Conservation (phyloP, 2,888 invertebrate genomes). For the Formica aserva region DNA sequence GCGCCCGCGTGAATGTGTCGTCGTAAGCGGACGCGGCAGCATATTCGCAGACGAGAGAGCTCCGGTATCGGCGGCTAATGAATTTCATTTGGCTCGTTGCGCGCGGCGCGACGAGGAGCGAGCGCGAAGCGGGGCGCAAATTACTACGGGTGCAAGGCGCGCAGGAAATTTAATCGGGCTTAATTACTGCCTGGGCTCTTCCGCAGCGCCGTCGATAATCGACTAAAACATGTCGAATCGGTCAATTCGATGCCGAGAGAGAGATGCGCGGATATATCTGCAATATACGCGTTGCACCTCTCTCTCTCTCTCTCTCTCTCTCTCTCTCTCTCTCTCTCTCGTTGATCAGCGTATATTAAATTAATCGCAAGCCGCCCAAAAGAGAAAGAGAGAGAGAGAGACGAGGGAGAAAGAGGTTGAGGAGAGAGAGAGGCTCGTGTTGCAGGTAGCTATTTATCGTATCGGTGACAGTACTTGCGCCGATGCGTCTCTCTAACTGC, state of each 20-base stretch:
- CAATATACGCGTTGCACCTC: constrained; percentile 49
- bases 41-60: constrained; percentile 52
- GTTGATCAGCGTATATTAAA: constrained; percentile 70
- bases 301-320: constrained; percentile 43
- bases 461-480: constrained; percentile 68
- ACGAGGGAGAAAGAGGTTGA: neutral
- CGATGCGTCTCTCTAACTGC: constrained; percentile 62
- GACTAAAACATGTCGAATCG: constrained; percentile 71
- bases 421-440: neutral
- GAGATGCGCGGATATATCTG: constrained; percentile 52
- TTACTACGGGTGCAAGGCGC: constrained; percentile 72
- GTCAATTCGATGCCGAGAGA: constrained; percentile 64
- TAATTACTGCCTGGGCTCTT: constrained; percentile 72
- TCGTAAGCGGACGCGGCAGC: constrained; percentile 33
- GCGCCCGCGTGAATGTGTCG: constrained; percentile 37
- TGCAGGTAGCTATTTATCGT: constrained; percentile 59
- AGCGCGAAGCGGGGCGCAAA: constrained; percentile 69
- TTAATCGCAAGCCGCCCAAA: constrained; percentile 68
- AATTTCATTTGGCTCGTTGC: constrained; percentile 74
- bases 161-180: constrained; percentile 76
- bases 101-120: constrained; percentile 8
- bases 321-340: constrained; percentile 35
- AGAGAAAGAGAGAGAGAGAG: constrained; percentile 10
- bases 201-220: constrained; percentile 71
- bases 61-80: constrained; percentile 66